Evolutionary conservation across 2,797 vertebrate genomes (phyloP).

Genomic region (Falco biarmicus): DNA sequence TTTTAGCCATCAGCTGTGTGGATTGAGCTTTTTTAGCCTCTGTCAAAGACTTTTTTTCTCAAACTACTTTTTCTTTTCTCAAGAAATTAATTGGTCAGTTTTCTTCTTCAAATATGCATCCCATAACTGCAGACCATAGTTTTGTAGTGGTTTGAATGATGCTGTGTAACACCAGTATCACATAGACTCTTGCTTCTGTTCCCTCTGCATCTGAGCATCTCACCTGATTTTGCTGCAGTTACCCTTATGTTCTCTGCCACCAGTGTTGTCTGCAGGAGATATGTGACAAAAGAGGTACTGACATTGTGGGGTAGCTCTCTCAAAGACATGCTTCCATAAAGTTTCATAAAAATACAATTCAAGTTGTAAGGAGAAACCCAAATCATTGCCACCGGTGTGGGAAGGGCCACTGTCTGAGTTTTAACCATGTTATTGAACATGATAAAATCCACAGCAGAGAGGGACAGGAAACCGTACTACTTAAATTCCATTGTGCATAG

Average conservation of each 20-base stretch:
- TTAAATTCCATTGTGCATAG: background rate
- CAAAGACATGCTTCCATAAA: background rate
- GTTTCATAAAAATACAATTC: background rate
- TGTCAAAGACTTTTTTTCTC: background rate
- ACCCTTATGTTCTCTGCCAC: background rate
- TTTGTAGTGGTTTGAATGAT: background rate
- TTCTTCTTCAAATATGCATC: background rate
- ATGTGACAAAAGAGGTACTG: background rate
- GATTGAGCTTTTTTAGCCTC: background rate
- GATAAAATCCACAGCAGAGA: background rate
- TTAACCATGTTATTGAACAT: background rate
- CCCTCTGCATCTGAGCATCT: background rate
- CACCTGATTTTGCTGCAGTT: background rate
- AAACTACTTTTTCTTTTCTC: background rate
- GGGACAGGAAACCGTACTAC: fast-evolving
- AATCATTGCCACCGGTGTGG: background rate
- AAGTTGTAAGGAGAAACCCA: background rate
- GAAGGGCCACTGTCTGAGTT: background rate
- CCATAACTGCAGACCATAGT: background rate
- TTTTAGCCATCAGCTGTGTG: background rate
- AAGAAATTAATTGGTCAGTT: background rate
- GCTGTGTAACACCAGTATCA: background rate
- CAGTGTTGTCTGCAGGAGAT: background rate
- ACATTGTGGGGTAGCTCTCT: background rate
- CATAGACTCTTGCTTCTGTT: background rate